phyloP scores from a whole-genome alignment of 1,140 invertebrate species.

The Rhagoletis pomonella region DNA sequence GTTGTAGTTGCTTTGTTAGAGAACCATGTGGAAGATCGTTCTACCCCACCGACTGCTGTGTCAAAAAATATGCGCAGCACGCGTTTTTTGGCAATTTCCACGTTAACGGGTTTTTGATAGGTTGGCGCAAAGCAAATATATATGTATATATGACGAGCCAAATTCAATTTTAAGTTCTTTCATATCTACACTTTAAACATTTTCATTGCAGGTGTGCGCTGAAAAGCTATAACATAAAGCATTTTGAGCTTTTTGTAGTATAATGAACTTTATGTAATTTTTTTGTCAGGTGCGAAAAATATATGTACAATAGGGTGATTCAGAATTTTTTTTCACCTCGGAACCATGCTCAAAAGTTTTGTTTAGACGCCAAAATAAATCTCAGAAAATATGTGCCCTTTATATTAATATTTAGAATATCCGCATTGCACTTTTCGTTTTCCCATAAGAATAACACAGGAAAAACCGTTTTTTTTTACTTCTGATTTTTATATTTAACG shows the following conservation, averaged over 20 bases:
- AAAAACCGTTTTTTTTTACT: no score
- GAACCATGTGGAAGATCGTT: background rate
- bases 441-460: no score
- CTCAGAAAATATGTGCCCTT: no score
- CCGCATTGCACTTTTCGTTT: no score
- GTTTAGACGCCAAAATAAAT: no score
- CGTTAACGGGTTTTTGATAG: background rate
- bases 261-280: conserved; percentile 44
- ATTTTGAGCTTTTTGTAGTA: conserved; percentile 20
- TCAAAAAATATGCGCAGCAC: conserved; percentile 15
- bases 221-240: background rate
- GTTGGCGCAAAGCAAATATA: background rate
- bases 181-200: background rate
- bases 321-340: no score
- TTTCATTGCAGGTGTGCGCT: conserved; percentile 24
- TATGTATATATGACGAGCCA: background rate
- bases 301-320: background rate
- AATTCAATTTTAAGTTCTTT: background rate
- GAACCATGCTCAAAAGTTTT: no score
- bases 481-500: no score
- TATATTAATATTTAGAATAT: no score
- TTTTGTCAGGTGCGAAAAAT: conserved; percentile 36
- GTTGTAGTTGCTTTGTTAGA: background rate
- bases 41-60: background rate
- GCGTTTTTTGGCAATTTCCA: conserved; percentile 9